Percentiles rank a stretch among this genome's conserved stretches.
Conservation (phyloP, 1,140 invertebrate species). For the Drosophila parabipectinata region DNA sequence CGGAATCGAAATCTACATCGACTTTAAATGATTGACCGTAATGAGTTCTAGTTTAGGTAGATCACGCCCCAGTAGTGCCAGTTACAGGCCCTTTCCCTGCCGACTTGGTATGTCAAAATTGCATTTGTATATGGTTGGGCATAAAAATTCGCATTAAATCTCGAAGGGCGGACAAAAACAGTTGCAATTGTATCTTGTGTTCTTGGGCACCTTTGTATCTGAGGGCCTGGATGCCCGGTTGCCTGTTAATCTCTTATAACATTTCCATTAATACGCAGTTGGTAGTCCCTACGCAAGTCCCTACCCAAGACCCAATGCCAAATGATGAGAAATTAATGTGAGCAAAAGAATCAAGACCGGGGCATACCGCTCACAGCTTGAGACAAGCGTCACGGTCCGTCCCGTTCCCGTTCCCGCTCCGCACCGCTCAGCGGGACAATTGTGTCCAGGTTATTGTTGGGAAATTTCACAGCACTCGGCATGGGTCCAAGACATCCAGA, state of each 20-base stretch:
- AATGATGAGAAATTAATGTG: conserved; percentile 83
- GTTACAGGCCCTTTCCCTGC: conserved; percentile 1
- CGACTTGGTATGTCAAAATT: conserved; percentile 40
- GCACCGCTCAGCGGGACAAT: conserved; percentile 61
- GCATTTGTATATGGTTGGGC: conserved; percentile 59
- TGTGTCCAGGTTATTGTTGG: conserved; percentile 70
- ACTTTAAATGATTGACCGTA: conserved; percentile 56
- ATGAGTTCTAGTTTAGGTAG: conserved; percentile 71
- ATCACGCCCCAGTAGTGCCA: conserved; percentile 53
- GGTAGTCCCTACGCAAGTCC: conserved; percentile 42
- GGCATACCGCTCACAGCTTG: conserved; percentile 59
- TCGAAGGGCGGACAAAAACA: conserved; percentile 52
- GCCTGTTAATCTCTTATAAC: conserved; percentile 77
- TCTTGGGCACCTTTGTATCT: conserved; percentile 26
- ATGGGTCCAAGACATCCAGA: conserved; percentile 45
- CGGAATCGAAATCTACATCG: conserved; percentile 25
- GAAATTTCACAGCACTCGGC: conserved; percentile 76
- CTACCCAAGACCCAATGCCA: conserved; percentile 36
- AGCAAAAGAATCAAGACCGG: conserved; percentile 44
- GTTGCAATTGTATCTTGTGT: conserved; percentile 67
- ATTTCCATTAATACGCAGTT: conserved; percentile 79
- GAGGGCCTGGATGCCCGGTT: conserved; percentile 7
- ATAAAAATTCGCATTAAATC: conserved; percentile 75
- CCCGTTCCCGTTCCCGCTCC: conserved; percentile 6
- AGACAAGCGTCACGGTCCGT: conserved; percentile 61